These are phyloP conservation scores for Drosophila kurseongensis DNA, from an alignment of 1,140 invertebrate species.

Conservation along the genomic window DNA sequence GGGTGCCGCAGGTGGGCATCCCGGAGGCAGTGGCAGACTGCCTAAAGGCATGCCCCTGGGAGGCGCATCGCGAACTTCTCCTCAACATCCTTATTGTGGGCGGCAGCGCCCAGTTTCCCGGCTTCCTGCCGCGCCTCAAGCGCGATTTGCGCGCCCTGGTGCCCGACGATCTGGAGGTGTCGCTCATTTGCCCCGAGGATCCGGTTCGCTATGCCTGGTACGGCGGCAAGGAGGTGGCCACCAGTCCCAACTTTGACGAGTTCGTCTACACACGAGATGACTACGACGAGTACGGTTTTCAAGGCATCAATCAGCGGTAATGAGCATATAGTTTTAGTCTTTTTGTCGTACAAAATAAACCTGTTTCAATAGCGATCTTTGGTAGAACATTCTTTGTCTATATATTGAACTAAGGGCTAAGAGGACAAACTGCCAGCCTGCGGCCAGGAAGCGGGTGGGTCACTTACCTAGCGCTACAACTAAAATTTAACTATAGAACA, in stretches of 20 bases:
- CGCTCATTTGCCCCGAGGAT: constrained; percentile 89
- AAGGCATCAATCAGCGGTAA: constrained; percentile 56
- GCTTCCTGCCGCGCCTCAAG: constrained; percentile 92
- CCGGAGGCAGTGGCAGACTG: constrained; percentile 93
- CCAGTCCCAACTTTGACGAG: constrained; percentile 90
- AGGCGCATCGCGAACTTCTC: constrained; percentile 92
- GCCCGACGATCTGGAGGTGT: constrained; percentile 91
- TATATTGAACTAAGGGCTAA: constrained; percentile 40
- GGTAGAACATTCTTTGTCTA: constrained; percentile 38
- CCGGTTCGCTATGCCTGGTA: constrained; percentile 95
- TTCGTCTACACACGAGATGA: constrained; percentile 92
- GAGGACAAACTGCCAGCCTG: constrained; percentile 23
- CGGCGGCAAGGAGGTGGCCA: constrained; percentile 91
- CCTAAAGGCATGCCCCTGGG: constrained; percentile 90
- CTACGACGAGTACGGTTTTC: constrained; percentile 94
- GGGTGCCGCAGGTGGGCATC: constrained; percentile 94
- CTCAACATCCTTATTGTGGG: constrained; percentile 96
- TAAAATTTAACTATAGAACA: constrained; percentile 71
- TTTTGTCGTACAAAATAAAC: constrained; percentile 11
- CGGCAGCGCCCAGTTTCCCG: constrained; percentile 93
- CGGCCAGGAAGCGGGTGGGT: constrained; percentile 15
- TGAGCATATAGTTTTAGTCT: not conserved
- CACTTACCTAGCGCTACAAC: constrained; percentile 48
- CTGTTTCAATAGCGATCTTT: not conserved
- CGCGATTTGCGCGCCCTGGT: constrained; percentile 92